These are phyloP conservation scores for Fulica atra DNA, from an alignment of 2,113 vertebrate genomes.

Conservation along the genomic window DNA sequence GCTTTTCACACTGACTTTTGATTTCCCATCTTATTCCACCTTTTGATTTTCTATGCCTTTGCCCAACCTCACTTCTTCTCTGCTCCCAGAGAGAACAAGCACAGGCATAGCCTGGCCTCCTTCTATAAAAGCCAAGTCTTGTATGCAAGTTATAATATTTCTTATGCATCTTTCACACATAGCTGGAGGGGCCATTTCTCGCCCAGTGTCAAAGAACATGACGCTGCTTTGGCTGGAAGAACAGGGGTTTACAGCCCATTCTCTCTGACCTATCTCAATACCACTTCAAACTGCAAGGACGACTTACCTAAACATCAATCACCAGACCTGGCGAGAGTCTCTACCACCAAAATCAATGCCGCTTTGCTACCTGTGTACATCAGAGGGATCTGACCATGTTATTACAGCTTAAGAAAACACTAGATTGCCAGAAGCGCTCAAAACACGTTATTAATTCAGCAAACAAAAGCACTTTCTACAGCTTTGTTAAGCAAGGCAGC, in stretches of 20 bases:
- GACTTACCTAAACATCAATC: neutral
- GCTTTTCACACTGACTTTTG: neutral
- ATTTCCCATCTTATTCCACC: neutral
- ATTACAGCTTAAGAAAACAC: slow-evolving; percentile 29
- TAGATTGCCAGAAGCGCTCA: neutral
- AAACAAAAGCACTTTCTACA: neutral
- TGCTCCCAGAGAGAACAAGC: neutral
- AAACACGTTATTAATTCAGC: neutral
- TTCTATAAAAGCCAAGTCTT: neutral
- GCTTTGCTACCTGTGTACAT: neutral
- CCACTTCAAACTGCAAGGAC: slow-evolving; percentile 7
- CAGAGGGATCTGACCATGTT: neutral
- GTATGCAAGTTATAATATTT: neutral
- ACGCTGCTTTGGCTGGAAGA: neutral
- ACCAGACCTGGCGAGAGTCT: neutral
- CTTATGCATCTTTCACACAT: neutral
- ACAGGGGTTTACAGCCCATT: neutral
- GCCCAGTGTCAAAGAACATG: accelerated
- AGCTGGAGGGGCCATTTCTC: neutral
- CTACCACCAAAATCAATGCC: neutral
- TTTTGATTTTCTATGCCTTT: neutral
- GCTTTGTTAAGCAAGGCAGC: neutral
- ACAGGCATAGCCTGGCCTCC: neutral
- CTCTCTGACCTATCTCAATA: slow-evolving; percentile 19
- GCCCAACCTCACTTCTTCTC: neutral